These are phyloP conservation scores for Gavialis gangeticus DNA, from an alignment of 2,113 vertebrate genomes.

Conservation along the genomic window DNA sequence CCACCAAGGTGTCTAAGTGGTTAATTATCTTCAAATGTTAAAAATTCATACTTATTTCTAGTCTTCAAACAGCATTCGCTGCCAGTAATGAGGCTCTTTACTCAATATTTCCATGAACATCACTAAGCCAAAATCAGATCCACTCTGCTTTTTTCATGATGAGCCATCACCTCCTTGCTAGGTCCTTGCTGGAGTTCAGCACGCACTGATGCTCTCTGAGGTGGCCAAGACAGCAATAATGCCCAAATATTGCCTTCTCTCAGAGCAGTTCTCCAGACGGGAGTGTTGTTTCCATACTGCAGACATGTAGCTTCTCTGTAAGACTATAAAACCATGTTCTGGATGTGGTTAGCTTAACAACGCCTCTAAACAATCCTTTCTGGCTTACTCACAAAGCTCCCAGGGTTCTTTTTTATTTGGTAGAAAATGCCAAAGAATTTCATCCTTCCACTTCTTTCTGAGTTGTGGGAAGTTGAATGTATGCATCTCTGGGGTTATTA, in stretches of 20 bases:
- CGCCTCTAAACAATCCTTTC: background rate
- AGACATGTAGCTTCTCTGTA: background rate
- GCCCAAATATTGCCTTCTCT: background rate
- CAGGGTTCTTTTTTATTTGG: background rate
- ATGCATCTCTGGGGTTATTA: background rate
- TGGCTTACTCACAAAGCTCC: background rate
- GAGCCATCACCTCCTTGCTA: background rate
- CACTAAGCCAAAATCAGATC: background rate
- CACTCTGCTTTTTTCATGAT: background rate
- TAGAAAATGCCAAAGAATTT: background rate
- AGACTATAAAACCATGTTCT: background rate
- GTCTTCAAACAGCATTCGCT: fast-evolving
- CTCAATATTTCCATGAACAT: background rate
- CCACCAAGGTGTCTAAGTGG: background rate
- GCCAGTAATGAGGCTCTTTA: background rate
- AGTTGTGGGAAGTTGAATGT: background rate
- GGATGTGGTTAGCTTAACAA: background rate
- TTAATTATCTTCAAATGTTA: background rate
- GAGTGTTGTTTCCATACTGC: fast-evolving
- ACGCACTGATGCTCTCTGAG: fast-evolving
- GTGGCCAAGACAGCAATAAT: background rate
- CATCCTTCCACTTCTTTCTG: background rate
- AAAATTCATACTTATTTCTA: background rate
- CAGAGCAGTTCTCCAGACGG: too few relatives aligned
- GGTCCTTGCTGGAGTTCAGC: background rate